phyloP scores from a whole-genome alignment of 2,113 vertebrate genomes.

The Bufo bufo region DNA sequence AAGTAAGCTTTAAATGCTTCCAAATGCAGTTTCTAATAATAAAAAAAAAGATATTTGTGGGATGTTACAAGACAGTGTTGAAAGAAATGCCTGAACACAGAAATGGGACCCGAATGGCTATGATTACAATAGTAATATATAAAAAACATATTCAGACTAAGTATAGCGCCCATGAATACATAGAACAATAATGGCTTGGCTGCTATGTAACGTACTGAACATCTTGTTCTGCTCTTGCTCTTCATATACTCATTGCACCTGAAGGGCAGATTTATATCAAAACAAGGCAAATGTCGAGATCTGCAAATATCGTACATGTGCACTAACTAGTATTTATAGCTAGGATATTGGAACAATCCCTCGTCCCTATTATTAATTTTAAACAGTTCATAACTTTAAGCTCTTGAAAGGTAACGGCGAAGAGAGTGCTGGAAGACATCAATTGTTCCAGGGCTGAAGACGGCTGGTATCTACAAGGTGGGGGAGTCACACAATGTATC shows the following conservation, averaged over 20 bases:
- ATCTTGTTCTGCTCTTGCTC: conserved; percentile 34
- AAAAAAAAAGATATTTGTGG: neutral
- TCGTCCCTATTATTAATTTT: conserved; percentile 55
- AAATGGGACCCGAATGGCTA: neutral
- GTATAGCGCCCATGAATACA: neutral
- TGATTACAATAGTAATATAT: neutral
- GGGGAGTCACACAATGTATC: neutral
- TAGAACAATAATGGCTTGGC: neutral
- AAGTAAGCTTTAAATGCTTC: neutral
- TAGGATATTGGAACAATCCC: conserved; percentile 49
- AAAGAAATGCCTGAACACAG: neutral
- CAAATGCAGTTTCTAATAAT: conserved; percentile 13
- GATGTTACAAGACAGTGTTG: conserved; percentile 1
- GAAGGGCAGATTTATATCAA: conserved; percentile 33
- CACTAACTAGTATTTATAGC: conserved; percentile 52
- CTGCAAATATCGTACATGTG: conserved; percentile 35
- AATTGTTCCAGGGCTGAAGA: conserved; percentile 10
- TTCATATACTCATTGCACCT: neutral
- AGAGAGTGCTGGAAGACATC: neutral
- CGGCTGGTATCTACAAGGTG: neutral
- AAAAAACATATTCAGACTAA: neutral
- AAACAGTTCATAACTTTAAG: conserved; percentile 58
- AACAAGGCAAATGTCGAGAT: neutral
- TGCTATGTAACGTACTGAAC: conserved; percentile 31
- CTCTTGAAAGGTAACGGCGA: conserved; percentile 34